Percentiles rank a stretch among this genome's conserved stretches.
Evolutionary conservation across 1,140 invertebrate species (phyloP).

Genomic region (Magallana ariakensis): DNA sequence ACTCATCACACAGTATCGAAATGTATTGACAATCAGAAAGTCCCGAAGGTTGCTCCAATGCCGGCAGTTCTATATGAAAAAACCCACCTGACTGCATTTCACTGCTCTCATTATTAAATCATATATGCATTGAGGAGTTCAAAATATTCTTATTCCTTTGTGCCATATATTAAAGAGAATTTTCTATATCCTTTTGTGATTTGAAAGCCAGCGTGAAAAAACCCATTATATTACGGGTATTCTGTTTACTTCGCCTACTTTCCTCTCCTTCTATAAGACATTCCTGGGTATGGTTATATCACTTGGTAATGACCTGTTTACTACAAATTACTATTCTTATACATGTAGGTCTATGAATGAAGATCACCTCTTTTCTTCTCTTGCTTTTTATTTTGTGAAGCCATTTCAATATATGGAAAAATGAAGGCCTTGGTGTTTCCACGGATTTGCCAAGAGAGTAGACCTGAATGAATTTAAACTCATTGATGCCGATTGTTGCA

Average conservation of each 20-base stretch:
- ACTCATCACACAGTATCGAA: not conserved
- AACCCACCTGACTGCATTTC: not conserved
- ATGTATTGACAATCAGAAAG: not conserved
- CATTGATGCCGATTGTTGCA: too few relatives aligned
- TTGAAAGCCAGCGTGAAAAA: not conserved
- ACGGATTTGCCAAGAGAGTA: too few relatives aligned
- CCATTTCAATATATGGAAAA: too few relatives aligned
- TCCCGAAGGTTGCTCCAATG: not conserved
- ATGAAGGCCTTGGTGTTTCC: too few relatives aligned
- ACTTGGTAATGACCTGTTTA: too few relatives aligned
- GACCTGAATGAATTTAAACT: too few relatives aligned
- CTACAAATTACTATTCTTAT: too few relatives aligned
- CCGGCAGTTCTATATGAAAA: not conserved
- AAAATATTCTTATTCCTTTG: slow-evolving; percentile 10
- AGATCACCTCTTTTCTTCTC: too few relatives aligned
- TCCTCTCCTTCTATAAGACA: not conserved
- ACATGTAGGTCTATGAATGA: too few relatives aligned
- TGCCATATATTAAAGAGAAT: not conserved
- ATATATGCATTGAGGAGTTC: not conserved
- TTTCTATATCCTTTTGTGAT: not conserved
- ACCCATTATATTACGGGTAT: not conserved
- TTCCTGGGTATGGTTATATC: too few relatives aligned
- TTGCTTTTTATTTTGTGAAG: too few relatives aligned
- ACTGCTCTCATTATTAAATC: slow-evolving; percentile 2
- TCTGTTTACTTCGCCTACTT: not conserved